Conservation (phyloP, 2,888 invertebrate species). For the Cyaniris semiargus region DNA sequence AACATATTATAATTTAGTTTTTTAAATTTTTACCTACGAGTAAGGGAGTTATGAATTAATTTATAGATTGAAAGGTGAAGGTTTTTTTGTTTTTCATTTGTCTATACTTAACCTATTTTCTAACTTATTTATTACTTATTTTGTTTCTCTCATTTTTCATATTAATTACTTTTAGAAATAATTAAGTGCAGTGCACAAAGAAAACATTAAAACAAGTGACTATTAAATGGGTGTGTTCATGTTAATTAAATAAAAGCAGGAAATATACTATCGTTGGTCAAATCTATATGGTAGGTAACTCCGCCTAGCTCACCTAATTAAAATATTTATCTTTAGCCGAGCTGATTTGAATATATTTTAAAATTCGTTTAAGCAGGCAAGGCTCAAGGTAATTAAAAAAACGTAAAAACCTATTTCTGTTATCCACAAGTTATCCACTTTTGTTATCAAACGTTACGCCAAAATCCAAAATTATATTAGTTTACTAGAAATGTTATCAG, state of each 20-base stretch:
- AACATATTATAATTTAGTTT: not conserved
- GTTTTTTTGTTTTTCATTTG: not conserved
- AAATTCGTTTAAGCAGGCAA: not conserved
- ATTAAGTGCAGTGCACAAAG: not conserved
- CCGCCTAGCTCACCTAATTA: slow-evolving; percentile 17
- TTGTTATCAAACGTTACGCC: not conserved
- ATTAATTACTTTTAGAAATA: not conserved
- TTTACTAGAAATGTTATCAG: not conserved
- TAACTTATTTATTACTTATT: not conserved
- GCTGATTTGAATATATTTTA: slow-evolving; percentile 2
- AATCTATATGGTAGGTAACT: slow-evolving; percentile 19
- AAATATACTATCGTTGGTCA: slow-evolving; percentile 26
- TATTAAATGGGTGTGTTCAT: slow-evolving; percentile 11
- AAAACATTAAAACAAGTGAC: not conserved
- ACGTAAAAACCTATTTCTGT: not conserved
- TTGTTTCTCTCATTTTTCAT: not conserved
- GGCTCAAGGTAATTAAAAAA: slow-evolving; percentile 7
- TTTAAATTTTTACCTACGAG: not conserved
- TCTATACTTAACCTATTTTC: not conserved
- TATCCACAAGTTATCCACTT: not conserved
- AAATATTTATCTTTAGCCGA: slow-evolving; percentile 4
- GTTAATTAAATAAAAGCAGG: slow-evolving; percentile 13
- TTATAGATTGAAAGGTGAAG: not conserved
- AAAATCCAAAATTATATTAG: not conserved
- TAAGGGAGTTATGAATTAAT: too few species aligned